Evolutionary conservation across 2,888 invertebrate genomes (phyloP), one percentile per base, ranked within the genome.

Genomic region (Bugula neritina): DNA sequence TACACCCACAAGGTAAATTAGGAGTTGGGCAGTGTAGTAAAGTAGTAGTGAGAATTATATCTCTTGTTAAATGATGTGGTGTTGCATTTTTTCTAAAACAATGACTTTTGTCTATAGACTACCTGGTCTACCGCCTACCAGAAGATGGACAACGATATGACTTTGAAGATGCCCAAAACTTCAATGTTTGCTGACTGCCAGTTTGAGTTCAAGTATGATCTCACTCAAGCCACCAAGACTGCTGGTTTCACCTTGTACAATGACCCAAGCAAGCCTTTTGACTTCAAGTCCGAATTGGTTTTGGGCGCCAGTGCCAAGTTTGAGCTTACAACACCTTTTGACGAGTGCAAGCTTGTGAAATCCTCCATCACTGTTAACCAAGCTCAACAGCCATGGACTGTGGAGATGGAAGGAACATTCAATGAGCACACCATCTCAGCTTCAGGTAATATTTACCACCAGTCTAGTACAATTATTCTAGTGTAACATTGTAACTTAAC

Each of bases 201-300:
- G 13, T 34, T 63, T 27, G 27, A 63, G 31, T 31, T 31, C n/a
- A 34, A 27, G 10, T 63, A 27, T 10, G 63, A 63, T 31, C 34
- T 63, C 29, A 63, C 63, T 31, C 27, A 63, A n/a, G 31, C 63
- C 29, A 63, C 21, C 25, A 63, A 63, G 63, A 63, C 27, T 10
- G 2, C 31, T n/a, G 27, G 31, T 3, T n/a, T 63, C 5, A 31
- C 63, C 63, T 10, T 63, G 63, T 63, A 31, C 57, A 70, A 63
- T 29, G 43, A 57, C n/a, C 35, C 52, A 27, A 73, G 71, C 17
- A 34, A n/a, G 23, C 70, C 70, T 10, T 35, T 54, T 70, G 54
- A 71, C 71, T 72, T 72, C 54, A 72, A 58, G 25, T n/a, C 69
- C n/a, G 57, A 58, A 21, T 43, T n/a, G 2, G 54, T 27, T 13